phyloP scores from a whole-genome alignment of 1,140 invertebrate genomes.

The Drosophila serrata region DNA sequence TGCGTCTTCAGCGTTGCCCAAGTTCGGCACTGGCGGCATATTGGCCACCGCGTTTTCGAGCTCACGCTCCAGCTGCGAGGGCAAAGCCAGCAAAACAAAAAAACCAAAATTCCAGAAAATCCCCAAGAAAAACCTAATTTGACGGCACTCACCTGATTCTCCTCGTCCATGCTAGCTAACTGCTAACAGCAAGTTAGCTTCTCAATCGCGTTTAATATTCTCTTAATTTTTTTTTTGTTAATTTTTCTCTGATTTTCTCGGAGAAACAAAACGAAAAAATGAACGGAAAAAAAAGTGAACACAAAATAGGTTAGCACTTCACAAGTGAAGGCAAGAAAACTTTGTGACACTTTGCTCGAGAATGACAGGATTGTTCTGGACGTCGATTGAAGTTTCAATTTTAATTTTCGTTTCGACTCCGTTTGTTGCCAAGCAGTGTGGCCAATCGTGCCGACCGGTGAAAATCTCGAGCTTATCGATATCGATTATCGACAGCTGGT shows the following conservation, averaged over 20 bases:
- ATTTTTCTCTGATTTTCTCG: neutral
- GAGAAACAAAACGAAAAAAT: neutral
- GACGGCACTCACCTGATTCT: neutral
- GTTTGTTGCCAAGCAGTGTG: constrained; percentile 1
- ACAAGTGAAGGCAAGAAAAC: neutral
- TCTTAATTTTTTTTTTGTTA: neutral
- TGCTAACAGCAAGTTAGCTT: neutral
- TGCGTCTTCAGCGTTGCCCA: neutral
- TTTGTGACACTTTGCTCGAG: neutral
- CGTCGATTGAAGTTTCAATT: neutral
- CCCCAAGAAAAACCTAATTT: neutral
- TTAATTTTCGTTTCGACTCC: constrained; percentile 1
- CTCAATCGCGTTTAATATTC: no score
- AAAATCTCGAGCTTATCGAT: neutral
- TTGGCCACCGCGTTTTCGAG: constrained; percentile 13
- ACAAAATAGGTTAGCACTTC: neutral
- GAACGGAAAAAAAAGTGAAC: neutral
- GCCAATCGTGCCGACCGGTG: neutral
- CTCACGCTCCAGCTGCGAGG: constrained; percentile 5
- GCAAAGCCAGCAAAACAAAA: neutral
- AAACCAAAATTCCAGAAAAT: neutral
- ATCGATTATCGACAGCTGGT: neutral
- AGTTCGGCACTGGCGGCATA: constrained; percentile 5
- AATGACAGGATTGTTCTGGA: neutral
- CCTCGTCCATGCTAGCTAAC: constrained; percentile 3